Evolutionary conservation across 2,797 vertebrate species (phyloP), one percentile per base, ranked within the genome.

Genomic region (Morelia viridis): DNA sequence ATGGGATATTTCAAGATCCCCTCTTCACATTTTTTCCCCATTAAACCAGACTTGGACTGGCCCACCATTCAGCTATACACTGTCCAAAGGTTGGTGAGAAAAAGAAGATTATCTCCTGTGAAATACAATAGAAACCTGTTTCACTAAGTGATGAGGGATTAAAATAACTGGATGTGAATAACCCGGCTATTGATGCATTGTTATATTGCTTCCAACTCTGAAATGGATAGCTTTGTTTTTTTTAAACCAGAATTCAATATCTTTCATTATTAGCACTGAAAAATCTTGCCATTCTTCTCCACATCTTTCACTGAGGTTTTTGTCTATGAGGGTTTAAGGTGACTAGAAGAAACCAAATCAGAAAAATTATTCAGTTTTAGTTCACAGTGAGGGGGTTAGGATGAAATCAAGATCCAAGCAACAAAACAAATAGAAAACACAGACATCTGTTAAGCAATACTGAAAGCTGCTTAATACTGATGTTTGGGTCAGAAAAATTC

Each of bases 401-500:
- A 91, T n/a, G 89, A 85, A 95, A 89, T 41, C 93, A 92, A 95
- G 92, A 50, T 28, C 58, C 80, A 92, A 53, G 31, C 89, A 10
- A 57, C 64, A 87, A 87, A 87, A 76, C 22, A 22, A 31, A 57
- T 50, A 80, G 84, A 92, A 68, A 92, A 71, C 71, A 65, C 35
- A 71, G 85, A 93, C 84, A 92, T 94, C 53, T 94, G 15, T 90
- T 94, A 87, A 61, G 94, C 94, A 95, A 57, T 64, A 94, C 91
- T 11, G 26, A 83, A 92, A 84, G 92, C 19, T 35, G 10, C 85
- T 80, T 65, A 56, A 88, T 15, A 94, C 15, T 50, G 94, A 96
- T 93, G 94, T 96, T 93, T 96, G 96, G 92, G 96, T 92, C 93
- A 95, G 96, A 97, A 96, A 95, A 68, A 24, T 0, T 58, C 90